Base-by-base conservation (phyloP, 2,113 vertebrate species). In the Poeciliopsis retropinna region DNA sequence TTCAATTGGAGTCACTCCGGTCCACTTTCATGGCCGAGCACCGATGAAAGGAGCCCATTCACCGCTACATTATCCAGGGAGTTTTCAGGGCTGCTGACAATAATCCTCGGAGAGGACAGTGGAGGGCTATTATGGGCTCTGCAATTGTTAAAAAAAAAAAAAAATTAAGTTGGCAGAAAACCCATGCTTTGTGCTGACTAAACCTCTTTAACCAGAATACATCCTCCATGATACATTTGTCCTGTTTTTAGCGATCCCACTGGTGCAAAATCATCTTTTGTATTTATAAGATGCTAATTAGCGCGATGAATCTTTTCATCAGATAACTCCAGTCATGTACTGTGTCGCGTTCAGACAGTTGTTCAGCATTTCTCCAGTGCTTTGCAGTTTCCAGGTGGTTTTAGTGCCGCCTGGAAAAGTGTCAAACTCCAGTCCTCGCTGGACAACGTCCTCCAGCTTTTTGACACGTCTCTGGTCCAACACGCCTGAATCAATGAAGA, bases 31-130 rank as follows among this genome's bases (percentile, higher is more conserved):
- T 60, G 80, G 86, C 69, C 88, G 1, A 71, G 63, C 72, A 2
- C 81, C 75, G 86, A 89, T 90, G 86, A 89, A 87, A 87, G 86
- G 51, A 81, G 29, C 25, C 74, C 78, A 78, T 90, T 89, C 89
- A 87, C 80, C 37, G 79, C 73, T 73, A 72, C 74, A 75, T 90
- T 87, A 88, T 89, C 86, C 86, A 75, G 64, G 65, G 80, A 79
- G 76, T 73, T 77, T 70, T 80, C 85, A 64, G 75, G 44, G 54
- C 57, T 73, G 82, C 73, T 78, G 75, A 86, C 83, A 84, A 75
- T 77, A 84, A 80, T 84, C 73, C 75, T 30, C 64, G 70, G 64
- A 82, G 70, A 79, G 72, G 72, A 80, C 70, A 80, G 81, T 81
- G 79, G 67, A 81, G 74, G 77, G 76, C 84, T 79, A 76, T 83